Base-by-base conservation (phyloP, 2,888 invertebrate species). In the Campoplex nolae region DNA sequence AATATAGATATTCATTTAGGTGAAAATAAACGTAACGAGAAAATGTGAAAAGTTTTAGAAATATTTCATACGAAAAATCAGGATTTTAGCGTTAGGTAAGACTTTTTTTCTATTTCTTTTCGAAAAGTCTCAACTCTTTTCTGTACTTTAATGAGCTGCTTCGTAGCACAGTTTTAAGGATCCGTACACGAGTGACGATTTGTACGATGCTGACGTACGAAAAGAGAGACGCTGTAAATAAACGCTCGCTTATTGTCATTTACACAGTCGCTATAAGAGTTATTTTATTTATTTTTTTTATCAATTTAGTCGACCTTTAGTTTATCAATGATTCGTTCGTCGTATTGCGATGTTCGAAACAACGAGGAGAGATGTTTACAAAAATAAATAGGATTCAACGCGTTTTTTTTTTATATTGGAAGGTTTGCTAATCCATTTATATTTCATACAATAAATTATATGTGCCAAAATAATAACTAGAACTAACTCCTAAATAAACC, bases 241-340 rank as follows among this genome's bases (percentile, higher is more conserved):
- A 67, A 54, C n/a, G 51, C 54, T 68, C 42, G 77, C 77, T 78
- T 78, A 78, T 78, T 78, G 77, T 78, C 77, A 62, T 78, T 78
- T 67, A 68, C 77, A 78, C 77, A 78, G 77, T 67, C 54, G 56
- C 42, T 65, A 38, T 67, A 45, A 38, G 65, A n/a, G 62, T 32
- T 73, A 32, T 73, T 35, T 56, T 71, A 38, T 38, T 32, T 56
- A 3, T 62, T 62, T 32, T 16, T 32, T 16, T 32, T 62, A 62
- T 62, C 11, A 32, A 62, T 62, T 62, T 7, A 62, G 32, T 16
- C 62, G 62, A 62, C 62, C 1, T 32, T 62, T 6, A 32, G 32
- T 62, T 32, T 13, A 62, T 62, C 62, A 62, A 32, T 16, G 62
- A 62, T 32, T 62, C 16, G 32, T 62, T 16, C 62, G 32, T 32